Conservation (phyloP, 2,797 vertebrate species). For the Astyanax mexicanus region DNA sequence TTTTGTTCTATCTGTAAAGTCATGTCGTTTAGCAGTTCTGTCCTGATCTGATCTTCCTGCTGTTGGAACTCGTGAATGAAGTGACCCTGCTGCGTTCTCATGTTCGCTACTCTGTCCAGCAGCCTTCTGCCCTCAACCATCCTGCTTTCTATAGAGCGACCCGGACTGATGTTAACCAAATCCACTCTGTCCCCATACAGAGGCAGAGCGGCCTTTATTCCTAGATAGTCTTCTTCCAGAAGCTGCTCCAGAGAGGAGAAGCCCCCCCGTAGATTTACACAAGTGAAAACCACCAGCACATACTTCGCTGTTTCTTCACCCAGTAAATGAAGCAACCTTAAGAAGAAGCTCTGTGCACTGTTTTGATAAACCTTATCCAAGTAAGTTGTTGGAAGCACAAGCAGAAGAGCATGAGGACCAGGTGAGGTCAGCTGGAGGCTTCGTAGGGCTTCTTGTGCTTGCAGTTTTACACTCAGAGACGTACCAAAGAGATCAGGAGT, state of each 20-base stretch:
- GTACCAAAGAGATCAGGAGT: constrained; percentile 71
- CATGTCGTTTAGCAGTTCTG: constrained; percentile 73
- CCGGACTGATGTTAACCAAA: constrained; percentile 62
- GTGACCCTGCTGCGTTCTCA: constrained; percentile 59
- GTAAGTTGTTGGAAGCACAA: constrained; percentile 63
- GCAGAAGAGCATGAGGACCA: constrained; percentile 72
- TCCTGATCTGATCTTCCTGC: constrained; percentile 65
- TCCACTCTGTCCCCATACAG: constrained; percentile 65
- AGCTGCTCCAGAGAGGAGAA: constrained; percentile 52
- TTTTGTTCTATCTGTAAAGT: constrained; percentile 60
- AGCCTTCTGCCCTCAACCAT: constrained; percentile 46
- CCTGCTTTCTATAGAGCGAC: constrained; percentile 44
- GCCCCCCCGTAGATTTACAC: constrained; percentile 47
- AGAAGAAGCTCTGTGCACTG: constrained; percentile 46
- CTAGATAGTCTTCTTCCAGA: constrained; percentile 52
- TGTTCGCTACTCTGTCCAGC: constrained; percentile 62
- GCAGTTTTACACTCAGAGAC: constrained; percentile 49
- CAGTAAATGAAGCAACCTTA: constrained; percentile 58
- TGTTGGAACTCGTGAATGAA: constrained; percentile 74
- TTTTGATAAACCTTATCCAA: constrained; percentile 17
- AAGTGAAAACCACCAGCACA: constrained; percentile 68
- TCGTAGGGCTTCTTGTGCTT: constrained; percentile 70
- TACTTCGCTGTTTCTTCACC: constrained; percentile 55
- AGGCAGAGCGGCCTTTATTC: constrained; percentile 55
- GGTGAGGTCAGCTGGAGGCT: constrained; percentile 71